A percentile compares a stretch with the other conserved stretches of the same genome.
These are phyloP conservation scores for Thalpophila matura DNA, from an alignment of 2,888 invertebrate genomes.

Conservation along the genomic window DNA sequence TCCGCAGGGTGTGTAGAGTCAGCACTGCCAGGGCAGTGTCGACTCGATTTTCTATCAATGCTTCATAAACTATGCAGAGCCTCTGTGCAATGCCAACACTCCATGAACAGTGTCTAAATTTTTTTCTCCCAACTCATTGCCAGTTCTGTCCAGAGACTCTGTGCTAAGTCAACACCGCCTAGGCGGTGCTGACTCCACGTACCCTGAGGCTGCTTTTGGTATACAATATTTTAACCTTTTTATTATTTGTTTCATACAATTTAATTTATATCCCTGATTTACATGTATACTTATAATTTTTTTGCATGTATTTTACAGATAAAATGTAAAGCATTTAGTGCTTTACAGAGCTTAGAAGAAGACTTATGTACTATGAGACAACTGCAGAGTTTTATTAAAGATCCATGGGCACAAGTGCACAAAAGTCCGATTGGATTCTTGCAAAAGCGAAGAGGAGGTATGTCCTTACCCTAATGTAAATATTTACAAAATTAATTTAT, in stretches of 20 bases:
- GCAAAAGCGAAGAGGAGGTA: conserved; percentile 95
- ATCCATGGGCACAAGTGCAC: conserved; percentile 93
- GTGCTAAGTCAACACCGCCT: conserved; percentile 50
- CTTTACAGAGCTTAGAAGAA: conserved; percentile 97
- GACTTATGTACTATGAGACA: conserved; percentile 96
- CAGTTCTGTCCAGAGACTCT: conserved; percentile 42
- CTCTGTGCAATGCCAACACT: conserved; percentile 27
- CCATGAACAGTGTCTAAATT: conserved; percentile 8
- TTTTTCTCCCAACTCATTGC: neutral
- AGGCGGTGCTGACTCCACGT: conserved; percentile 46
- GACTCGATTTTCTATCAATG: neutral
- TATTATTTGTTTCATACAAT: neutral
- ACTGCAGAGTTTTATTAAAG: conserved; percentile 93
- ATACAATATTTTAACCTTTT: neutral
- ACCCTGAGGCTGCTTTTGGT: conserved; percentile 45
- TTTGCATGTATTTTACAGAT: conserved; percentile 81
- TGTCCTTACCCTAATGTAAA: conserved; percentile 9
- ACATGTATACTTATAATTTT: conserved; percentile 13
- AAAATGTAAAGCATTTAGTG: conserved; percentile 98
- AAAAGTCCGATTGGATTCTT: conserved; percentile 97
- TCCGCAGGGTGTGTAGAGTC: conserved; percentile 59
- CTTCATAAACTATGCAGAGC: conserved; percentile 25
- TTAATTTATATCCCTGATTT: neutral
- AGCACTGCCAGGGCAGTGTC: conserved; percentile 53
- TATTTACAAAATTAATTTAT: neutral